Conservation (phyloP, 2,113 vertebrate genomes). For the Sminthopsis crassicaudata region DNA sequence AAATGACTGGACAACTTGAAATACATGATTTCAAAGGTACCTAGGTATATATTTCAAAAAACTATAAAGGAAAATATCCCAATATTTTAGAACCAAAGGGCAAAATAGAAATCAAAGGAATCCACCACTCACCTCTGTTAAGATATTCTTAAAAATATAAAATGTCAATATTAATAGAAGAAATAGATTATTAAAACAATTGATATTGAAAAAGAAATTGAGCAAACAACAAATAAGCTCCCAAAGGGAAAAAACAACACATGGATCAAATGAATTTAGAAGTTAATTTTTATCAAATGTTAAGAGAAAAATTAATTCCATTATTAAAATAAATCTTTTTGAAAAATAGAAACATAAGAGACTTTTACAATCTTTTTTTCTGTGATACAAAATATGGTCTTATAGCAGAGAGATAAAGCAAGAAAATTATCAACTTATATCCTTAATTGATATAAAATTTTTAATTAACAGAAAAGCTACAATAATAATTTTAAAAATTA, state of each 20-base stretch:
- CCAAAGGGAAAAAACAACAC: background rate
- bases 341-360: background rate
- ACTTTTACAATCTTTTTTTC: background rate
- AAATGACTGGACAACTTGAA: background rate
- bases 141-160: background rate
- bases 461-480: background rate
- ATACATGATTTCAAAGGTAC: background rate
- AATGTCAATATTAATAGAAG: background rate
- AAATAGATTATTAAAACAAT: background rate
- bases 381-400: background rate
- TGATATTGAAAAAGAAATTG: background rate
- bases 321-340: background rate
- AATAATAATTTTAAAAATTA: background rate
- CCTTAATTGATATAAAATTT: background rate
- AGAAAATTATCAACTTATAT: background rate
- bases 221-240: background rate
- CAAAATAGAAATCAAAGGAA: background rate
- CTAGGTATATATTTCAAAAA: background rate
- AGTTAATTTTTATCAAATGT: background rate
- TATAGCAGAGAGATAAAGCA: background rate
- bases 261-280: background rate
- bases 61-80: background rate
- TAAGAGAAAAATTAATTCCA: background rate
- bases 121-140: background rate
- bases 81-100: background rate